Base-by-base conservation (phyloP, 2,113 vertebrate genomes). In the Tautogolabrus adspersus region DNA sequence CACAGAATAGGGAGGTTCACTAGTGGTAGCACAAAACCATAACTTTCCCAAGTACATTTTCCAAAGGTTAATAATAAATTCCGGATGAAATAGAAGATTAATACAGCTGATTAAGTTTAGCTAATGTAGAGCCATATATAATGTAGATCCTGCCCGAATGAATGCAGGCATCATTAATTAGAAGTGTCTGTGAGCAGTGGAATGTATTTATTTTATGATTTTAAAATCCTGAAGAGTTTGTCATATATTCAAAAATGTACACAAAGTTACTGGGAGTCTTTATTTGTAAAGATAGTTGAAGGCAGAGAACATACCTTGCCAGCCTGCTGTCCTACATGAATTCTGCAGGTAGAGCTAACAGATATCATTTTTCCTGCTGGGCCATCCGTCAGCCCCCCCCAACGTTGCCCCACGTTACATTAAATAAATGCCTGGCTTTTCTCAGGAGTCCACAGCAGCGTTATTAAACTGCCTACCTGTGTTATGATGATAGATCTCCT, bases 401-500 rank as follows among this genome's bases (percentile, higher is more conserved):
- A 42, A 79, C 81, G 75, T 84, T 62, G 72, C 79, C 47, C 75
- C 61, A 74, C 5, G 86, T 91, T 92, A 86, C 86, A 90, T 89
- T 92, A 88, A 92, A 93, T 90, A 92, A 92, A 92, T 89, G 90
- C 75, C 75, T 68, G 67, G 34, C 76, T 89, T 83, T 84, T 88
- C 91, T 90, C 90, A 51, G 76, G 83, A 87, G 90, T 84, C 86
- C 79, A 82, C 64, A 77, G 79, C 83, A 65, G 66, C 49, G 77
- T 92, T 93, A 93, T 92, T 92, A 94, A 93, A 91, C 86, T 91
- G 91, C 90, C 92, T 93, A 84, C 90, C 89, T 90, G 89, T 86
- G 75, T 92, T 92, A 92, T 66, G 57, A 92, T 92, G 93, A 94
- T 90, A 89, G 87, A 92, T 92, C 83, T 90, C 77, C 75, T 57